Evolutionary conservation across 2,797 vertebrate species (phyloP).

Genomic region (Pygocentrus nattereri): DNA sequence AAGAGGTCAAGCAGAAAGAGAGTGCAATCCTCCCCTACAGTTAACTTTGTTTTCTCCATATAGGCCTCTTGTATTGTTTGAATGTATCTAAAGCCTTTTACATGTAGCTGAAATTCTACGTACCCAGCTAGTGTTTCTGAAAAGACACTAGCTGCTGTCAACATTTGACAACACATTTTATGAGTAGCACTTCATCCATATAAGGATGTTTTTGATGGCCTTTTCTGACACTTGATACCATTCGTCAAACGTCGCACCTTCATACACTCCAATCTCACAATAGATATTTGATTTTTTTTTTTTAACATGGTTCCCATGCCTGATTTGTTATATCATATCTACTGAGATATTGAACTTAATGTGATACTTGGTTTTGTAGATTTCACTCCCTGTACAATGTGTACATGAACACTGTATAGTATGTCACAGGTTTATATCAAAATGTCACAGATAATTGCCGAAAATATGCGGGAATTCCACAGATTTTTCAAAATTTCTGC

Average conservation of each 20-base stretch:
- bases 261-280: constrained; percentile 28
- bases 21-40: constrained; percentile 16
- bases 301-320: constrained; percentile 55
- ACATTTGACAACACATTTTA: constrained; percentile 59
- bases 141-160: constrained; percentile 54
- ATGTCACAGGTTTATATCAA: constrained; percentile 22
- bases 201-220: constrained; percentile 54
- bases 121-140: constrained; percentile 38
- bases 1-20: constrained; percentile 1
- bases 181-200: constrained; percentile 60
- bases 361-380: constrained; percentile 25
- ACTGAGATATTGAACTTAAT: background rate
- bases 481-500: too few species aligned
- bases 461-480: too few species aligned
- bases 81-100: constrained; percentile 51
- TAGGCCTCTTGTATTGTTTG: constrained; percentile 28
- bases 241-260: constrained; percentile 16
- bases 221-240: constrained; percentile 49
- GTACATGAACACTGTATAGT: constrained; percentile 4
- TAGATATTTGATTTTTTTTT: constrained; percentile 37
- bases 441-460: background rate
- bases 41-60: constrained; percentile 11
- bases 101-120: constrained; percentile 52
- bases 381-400: background rate
- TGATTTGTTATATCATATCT: constrained; percentile 63